phyloP scores from a whole-genome alignment of 2,113 vertebrate genomes.

The Corvus cornix region DNA sequence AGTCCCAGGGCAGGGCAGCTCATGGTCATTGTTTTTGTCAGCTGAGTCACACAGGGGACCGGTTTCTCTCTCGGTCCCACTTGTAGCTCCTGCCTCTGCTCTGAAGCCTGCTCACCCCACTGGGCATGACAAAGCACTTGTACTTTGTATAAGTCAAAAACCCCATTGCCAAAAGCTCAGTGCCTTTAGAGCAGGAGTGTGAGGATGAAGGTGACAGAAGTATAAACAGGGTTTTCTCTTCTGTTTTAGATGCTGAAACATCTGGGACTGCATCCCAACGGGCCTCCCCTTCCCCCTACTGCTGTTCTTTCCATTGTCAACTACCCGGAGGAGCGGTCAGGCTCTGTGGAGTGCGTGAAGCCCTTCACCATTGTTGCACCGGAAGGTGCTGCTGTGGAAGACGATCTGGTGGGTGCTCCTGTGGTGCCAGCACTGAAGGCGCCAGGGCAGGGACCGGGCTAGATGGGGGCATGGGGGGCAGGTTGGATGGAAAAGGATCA shows the following conservation, averaged over 20 bases:
- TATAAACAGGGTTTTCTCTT: neutral
- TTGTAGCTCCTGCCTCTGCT: neutral
- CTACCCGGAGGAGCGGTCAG: conserved; percentile 71
- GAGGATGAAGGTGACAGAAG: neutral
- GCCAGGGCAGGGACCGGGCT: neutral
- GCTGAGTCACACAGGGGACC: neutral
- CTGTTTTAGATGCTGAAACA: conserved; percentile 78
- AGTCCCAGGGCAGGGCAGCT: neutral
- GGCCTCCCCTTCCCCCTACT: conserved; percentile 76
- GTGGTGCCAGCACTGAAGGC: conserved; percentile 57
- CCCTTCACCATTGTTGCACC: conserved; percentile 78
- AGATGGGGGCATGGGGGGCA: neutral
- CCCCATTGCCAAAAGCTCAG: neutral
- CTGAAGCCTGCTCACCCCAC: neutral
- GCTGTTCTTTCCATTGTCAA: conserved; percentile 78
- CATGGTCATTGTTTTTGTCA: neutral
- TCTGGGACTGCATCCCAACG: conserved; percentile 77
- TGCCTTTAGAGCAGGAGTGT: neutral
- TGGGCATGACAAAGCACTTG: neutral
- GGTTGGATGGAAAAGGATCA: neutral
- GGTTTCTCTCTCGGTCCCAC: neutral
- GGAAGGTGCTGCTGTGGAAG: neutral
- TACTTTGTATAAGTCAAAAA: neutral
- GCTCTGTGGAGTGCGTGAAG: neutral
- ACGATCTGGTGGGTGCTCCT: conserved; percentile 41